Evolutionary conservation across 2,888 invertebrate genomes (phyloP), one percentile per base, ranked within the genome.

Genomic region (Nasonia oneida): DNA sequence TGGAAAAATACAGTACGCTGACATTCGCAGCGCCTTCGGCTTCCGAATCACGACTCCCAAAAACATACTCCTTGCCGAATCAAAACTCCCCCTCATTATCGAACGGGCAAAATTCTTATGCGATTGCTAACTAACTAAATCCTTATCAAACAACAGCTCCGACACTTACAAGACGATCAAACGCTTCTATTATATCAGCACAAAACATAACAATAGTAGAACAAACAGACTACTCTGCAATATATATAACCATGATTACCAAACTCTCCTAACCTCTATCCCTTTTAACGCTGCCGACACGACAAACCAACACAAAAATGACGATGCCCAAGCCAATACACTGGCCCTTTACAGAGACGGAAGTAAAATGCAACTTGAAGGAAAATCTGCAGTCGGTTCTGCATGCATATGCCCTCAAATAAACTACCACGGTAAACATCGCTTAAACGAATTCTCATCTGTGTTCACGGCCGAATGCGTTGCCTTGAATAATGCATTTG

Each of bases 1-100:
- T 76, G 14, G 57, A 76, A 42, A 76, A 53, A 53, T 76, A 8
- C 57, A 76, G 37, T 76, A 15, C 15, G 50, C 75, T 2, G 53
- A 18, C 0, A 76, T 76, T 53, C 33, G 75, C 15, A 15, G 15
- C 3, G 53, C 33, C 15, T 18, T 57, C 18, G 57, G 75, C 3
- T 18, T n/a, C 23, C 75, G 53, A 47, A 75, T 75, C 47, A 10
- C 23, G 23, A 33, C 18, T 50, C 4, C 23, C 75, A 61, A 15
- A 15, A 61, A 61, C n/a, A 61, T 61, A 5, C 61, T 61, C 5
- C 61, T 61, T 15, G 15, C 29, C 50, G 53, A 75, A 75, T 75
- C 75, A 2, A 75, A 75, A 33, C 37, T 75, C 1, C 0, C 53
- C 1, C 15, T n/a, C 15, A 53, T 53, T 1, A 10, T 3, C 4